These are phyloP conservation scores for Melipona quadrifasciata DNA, from an alignment of 1,140 invertebrate genomes.

Conservation along the genomic window DNA sequence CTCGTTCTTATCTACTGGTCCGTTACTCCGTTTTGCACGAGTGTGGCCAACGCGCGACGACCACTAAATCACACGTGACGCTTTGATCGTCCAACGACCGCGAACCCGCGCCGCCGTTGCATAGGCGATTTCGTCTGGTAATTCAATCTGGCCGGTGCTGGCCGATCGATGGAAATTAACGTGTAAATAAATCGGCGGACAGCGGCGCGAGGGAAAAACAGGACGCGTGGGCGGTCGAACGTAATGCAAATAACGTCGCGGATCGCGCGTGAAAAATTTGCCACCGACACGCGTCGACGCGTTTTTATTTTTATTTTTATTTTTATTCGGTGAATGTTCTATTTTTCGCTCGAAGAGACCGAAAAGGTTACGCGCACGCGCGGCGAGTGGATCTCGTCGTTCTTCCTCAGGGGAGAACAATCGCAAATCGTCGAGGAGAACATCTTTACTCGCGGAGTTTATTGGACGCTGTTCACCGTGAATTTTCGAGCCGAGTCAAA, in stretches of 20 bases:
- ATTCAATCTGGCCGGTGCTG: constrained; percentile 39
- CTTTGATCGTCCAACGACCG: constrained; percentile 43
- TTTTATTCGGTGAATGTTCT: neutral
- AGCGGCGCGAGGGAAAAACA: neutral
- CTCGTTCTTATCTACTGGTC: constrained; percentile 45
- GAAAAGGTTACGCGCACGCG: neutral
- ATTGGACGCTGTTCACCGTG: no score
- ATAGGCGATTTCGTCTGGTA: constrained; percentile 39
- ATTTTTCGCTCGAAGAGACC: no score
- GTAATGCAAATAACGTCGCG: neutral
- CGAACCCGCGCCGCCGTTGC: neutral
- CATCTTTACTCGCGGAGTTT: neutral
- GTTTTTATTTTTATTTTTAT: neutral
- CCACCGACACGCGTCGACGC: neutral
- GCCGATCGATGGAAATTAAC: constrained; percentile 35
- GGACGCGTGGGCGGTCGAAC: neutral
- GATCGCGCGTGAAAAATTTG: neutral
- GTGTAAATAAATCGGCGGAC: constrained; percentile 34
- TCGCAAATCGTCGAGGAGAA: neutral
- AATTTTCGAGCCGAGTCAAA: neutral
- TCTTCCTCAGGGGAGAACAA: neutral
- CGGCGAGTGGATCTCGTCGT: neutral
- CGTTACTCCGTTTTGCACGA: constrained; percentile 59
- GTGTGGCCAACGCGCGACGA: constrained; percentile 20
- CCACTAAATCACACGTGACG: constrained; percentile 60